A percentile compares a stretch with the other conserved stretches of the same genome.
phyloP scores from a whole-genome alignment of 2,113 vertebrate species.

The Crocuta crocuta region DNA sequence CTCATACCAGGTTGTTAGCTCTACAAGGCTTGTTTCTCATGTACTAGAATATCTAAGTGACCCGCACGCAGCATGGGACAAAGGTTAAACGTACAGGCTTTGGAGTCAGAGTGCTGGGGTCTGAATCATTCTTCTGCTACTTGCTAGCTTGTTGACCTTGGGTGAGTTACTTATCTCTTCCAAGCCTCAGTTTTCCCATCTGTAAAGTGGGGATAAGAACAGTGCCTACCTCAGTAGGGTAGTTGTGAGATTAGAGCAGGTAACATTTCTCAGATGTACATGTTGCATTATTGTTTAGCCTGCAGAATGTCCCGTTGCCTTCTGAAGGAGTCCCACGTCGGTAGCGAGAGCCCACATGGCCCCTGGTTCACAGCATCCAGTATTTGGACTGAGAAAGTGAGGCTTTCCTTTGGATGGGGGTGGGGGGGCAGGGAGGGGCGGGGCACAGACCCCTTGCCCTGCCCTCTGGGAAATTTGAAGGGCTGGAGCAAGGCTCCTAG shows the following conservation, averaged over 20 bases:
- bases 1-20: background rate
- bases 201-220: background rate
- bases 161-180: background rate
- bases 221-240: background rate
- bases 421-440: fast-evolving
- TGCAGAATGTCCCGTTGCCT: background rate
- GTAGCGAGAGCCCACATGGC: background rate
- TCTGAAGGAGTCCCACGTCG: background rate
- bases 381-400: background rate
- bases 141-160: background rate
- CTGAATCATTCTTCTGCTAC: background rate
- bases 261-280: background rate
- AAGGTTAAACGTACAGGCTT: background rate
- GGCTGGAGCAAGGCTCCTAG: background rate
- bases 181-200: background rate
- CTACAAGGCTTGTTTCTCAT: background rate
- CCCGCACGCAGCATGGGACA: background rate
- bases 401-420: background rate
- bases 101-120: background rate
- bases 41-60: background rate
- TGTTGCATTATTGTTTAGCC: background rate
- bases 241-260: background rate
- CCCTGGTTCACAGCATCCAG: background rate
- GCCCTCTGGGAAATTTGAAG: background rate
- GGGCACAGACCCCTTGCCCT: background rate